Evolutionary conservation across 2,113 vertebrate genomes (phyloP).

Genomic region (Hydrolagus affinis): DNA sequence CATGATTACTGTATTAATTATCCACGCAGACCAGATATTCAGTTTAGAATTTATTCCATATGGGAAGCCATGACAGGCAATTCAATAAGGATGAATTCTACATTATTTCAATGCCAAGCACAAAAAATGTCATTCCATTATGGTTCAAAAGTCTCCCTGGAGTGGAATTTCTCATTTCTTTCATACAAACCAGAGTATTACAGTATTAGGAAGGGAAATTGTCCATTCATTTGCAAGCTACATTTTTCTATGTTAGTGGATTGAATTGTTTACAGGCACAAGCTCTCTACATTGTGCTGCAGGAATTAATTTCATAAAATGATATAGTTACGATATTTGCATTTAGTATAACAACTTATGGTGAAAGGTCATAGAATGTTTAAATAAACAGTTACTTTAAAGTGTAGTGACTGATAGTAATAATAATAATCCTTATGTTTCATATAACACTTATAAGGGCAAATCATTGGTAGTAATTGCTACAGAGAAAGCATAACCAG

Average conservation of each 20-base stretch:
- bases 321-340: no score
- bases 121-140: conserved; percentile 47
- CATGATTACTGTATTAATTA: conserved; percentile 44
- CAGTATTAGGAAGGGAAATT: not conserved
- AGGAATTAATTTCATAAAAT: not conserved
- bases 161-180: conserved; percentile 37
- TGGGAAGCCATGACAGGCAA: conserved; percentile 39
- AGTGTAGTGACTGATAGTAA: no score
- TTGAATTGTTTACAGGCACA: not conserved
- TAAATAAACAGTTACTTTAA: no score
- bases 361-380: no score
- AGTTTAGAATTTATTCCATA: conserved; percentile 43
- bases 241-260: not conserved
- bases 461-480: no score
- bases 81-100: conserved; percentile 41
- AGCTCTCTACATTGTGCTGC: not conserved
- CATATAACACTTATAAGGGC: no score
- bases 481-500: no score
- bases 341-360: no score
- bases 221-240: not conserved
- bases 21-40: conserved; percentile 37
- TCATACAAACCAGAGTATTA: not conserved
- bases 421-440: no score
- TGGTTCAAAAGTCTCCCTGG: conserved; percentile 43
- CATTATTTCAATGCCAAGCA: conserved; percentile 41